Base-by-base conservation (phyloP, 2,888 invertebrate genomes). In the Mimumesa dahlbomi region DNA sequence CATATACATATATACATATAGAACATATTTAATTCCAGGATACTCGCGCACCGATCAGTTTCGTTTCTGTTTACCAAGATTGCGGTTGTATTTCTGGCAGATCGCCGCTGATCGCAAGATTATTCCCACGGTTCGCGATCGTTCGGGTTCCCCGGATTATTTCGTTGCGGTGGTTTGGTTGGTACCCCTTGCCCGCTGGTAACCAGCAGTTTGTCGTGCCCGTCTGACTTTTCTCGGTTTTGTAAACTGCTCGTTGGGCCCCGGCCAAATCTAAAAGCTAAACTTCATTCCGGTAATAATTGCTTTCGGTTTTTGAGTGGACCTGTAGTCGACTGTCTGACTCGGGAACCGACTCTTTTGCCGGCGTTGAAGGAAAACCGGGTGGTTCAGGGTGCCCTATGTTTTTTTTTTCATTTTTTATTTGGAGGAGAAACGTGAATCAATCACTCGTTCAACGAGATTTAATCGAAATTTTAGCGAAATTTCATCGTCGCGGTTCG, bases 11-110 rank as follows among this genome's bases (percentile, higher is more conserved):
- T n/a, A n/a, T n/a, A n/a, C n/a, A n/a, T n/a, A n/a, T n/a, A n/a
- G n/a, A n/a, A n/a, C n/a, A n/a, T 63, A 67, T 67, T 67, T 62
- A 62, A 63, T 46, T 21, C n/a, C 7, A 0, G 43, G 61, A 2
- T 7, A 2, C 3, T 2, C 7, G n/a, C 14, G 3, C 7, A 7
- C 29, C 5, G 31, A 42, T 19, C 42, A 45, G 53, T 49, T 21
- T 16, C 31, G 19, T 14, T 21, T 6, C n/a, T 16, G 14, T 14
- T 6, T 1, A 13, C 1, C 21, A 7, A 22, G 46, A 25, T 18
- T 45, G 16, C 40, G 31, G 13, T 18, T 38, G 9, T 25, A 36
- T 25, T 42, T 63, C 38, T 63, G 64, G 54, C 65, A 62, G 21
- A 56, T 50, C n/a, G 7, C 11, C 13, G 13, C 2, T 6, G 11